Base-by-base conservation (phyloP, 2,797 vertebrate species). In the Halcyon chelicuti region DNA sequence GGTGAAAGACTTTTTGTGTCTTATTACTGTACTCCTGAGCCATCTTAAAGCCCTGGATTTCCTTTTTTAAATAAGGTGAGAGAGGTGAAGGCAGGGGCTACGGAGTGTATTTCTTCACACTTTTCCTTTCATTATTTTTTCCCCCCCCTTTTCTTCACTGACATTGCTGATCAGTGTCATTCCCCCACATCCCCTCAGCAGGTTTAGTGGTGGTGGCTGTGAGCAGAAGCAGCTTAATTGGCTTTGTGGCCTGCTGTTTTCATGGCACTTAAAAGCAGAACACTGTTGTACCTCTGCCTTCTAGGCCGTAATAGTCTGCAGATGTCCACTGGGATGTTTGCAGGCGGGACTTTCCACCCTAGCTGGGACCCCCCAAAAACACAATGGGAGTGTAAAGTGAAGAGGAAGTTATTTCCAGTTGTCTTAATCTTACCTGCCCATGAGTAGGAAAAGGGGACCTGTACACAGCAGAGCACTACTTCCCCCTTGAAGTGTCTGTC, bases 241-340 rank as follows among this genome's bases (percentile, higher is more conserved):
- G 42, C 46, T 96, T 94, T 90, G 40, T 77, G 79, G 70, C 68
- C 88, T 95, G 86, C 96, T 96, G 39, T 96, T 98, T 97, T 96
- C 77, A 70, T 74, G 78, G 81, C 94, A 92, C 90, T 97, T 96
- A 83, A 95, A 61, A 96, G 49, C 93, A 16, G 67, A 95, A 68
- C 73, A 93, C 94, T 7, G 1, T 96, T 96, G 85, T 93, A 96
- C 91, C 94, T 95, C 87, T 91, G 79, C 86, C 81, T 96, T 65
- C 94, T 93, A 63, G 83, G 60, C 86, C 16, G 6, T 98, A 97
- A 97, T 94, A 93, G 82, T 67, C 58, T 94, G 58, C 95, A 97
- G 94, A 96, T 97, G 93, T 97, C 82, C 83, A 49, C 62, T 60
- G 92, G 91, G 83, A 86, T 94, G 79, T 60, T 76, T 95, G 68